Percentiles rank a stretch among this genome's conserved stretches.
These are phyloP conservation scores for Trinectes maculatus DNA, from an alignment of 2,113 vertebrate species.

Conservation along the genomic window DNA sequence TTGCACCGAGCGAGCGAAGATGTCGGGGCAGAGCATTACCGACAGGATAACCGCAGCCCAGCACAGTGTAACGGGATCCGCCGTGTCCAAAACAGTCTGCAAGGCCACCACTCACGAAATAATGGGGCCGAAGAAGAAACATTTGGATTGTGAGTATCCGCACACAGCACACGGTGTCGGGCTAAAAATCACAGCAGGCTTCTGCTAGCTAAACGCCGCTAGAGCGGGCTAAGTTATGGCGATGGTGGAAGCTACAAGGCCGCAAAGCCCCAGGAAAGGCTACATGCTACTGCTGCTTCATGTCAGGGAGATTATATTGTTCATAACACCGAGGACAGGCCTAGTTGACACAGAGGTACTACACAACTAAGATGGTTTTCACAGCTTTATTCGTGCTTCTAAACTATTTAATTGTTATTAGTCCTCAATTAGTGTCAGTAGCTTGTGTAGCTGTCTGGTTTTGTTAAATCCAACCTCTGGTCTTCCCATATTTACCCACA, in stretches of 20 bases:
- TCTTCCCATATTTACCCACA: not conserved
- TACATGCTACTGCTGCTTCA: slow-evolving; percentile 50
- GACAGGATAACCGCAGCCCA: slow-evolving; percentile 97
- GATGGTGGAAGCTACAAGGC: slow-evolving; percentile 61
- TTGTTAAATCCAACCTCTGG: slow-evolving; percentile 8
- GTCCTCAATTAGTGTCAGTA: slow-evolving; percentile 23
- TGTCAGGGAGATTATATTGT: slow-evolving; percentile 53
- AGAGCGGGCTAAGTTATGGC: slow-evolving; percentile 42
- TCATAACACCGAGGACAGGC: slow-evolving; percentile 20
- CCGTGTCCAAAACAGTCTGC: slow-evolving; percentile 95
- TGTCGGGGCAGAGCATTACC: slow-evolving; percentile 98
- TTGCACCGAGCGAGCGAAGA: slow-evolving; percentile 76
- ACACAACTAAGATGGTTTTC: not conserved
- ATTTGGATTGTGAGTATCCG: slow-evolving; percentile 93
- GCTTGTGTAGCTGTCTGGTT: slow-evolving; percentile 36
- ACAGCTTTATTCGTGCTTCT: not conserved
- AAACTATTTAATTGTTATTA: not conserved
- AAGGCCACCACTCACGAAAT: slow-evolving; percentile 99
- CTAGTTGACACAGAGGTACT: not conserved
- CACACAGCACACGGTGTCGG: not conserved
- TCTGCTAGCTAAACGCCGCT: not conserved
- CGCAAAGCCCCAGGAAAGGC: slow-evolving; percentile 63
- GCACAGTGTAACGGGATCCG: slow-evolving; percentile 97
- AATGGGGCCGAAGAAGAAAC: slow-evolving; percentile 98
- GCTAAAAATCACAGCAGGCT: slow-evolving; percentile 8